Evolutionary conservation across 2,113 vertebrate genomes (phyloP), one percentile per base, ranked within the genome.

Genomic region (Microcebus murinus): DNA sequence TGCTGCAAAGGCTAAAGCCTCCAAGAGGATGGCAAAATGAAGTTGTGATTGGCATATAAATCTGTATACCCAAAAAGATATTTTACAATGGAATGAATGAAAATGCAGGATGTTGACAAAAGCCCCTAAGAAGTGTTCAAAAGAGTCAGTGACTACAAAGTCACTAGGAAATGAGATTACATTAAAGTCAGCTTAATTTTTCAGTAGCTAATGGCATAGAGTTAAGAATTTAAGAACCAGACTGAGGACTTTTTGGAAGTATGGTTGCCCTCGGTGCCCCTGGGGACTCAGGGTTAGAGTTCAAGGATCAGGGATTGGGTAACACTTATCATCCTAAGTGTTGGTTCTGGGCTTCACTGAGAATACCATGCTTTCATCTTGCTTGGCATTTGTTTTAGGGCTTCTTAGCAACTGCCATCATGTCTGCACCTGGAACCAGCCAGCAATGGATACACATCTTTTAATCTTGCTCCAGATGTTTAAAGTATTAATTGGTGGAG

Each of bases 21-120:
- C 94, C 71, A 97, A 93, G 90, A 92, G 27, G 70, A 93, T 42
- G 42, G 92, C 79, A 96, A 91, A 98, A 90, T 82, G 67, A 92
- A 90, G 95, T 74, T 67, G 8, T 87, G 90, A 90, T 97, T 95
- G 94, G 14, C 70, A 45, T 91, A 82, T 91, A 82, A 90, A 90
- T 96, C 94, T 55, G 96, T 42, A 83, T 67, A 92, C 81, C 55
- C 94, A 68, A 96, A 96, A 91, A 70, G 52, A 96, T 93, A 36
- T 15, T 27, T 80, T 95, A 87, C 94, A 52, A 80, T 36, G 31
- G 36, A 91, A 45, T 87, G 74, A 96, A 96, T 96, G 39, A 95
- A 97, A 96, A 96, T 17, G 68, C 36, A 57, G 61, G 11, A 18
- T 97, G 97, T 95, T 95, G 93, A 11, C 52, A 97, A 36, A 82